Percentiles rank a stretch among this genome's conserved stretches.
These are phyloP conservation scores for Vicugna pacos DNA, from an alignment of 2,113 vertebrate species.

Conservation along the genomic window DNA sequence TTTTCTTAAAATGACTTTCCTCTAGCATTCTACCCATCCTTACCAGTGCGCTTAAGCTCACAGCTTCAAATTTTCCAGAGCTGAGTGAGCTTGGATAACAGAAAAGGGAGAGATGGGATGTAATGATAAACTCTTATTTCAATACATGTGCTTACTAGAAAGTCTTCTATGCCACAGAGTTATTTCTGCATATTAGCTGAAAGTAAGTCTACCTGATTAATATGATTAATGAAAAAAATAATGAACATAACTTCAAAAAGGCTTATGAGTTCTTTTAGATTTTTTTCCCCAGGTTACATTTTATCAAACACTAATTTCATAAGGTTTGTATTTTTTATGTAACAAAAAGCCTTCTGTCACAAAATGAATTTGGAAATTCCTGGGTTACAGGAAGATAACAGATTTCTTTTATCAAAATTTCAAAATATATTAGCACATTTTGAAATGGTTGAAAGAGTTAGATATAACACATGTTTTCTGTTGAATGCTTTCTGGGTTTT, in stretches of 20 bases:
- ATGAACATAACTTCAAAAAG: constrained; percentile 34
- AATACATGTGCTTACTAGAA: not conserved
- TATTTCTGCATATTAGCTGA: not conserved
- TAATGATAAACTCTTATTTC: not conserved
- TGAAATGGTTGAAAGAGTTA: not conserved
- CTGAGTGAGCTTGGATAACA: not conserved
- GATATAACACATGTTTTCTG: not conserved
- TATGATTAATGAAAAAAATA: constrained; percentile 29
- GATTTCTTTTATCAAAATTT: not conserved
- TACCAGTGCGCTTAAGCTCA: not conserved
- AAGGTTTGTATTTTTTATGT: constrained; percentile 25
- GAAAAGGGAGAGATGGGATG: not conserved
- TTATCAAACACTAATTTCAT: constrained; percentile 19
- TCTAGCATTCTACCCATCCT: not conserved
- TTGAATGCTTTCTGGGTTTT: not conserved
- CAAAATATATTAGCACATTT: not conserved
- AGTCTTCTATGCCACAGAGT: not conserved
- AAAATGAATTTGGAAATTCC: constrained; percentile 16
- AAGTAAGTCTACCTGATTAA: constrained; percentile 17
- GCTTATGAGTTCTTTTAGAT: not conserved
- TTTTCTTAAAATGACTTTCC: constrained; percentile 40
- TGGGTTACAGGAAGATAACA: not conserved
- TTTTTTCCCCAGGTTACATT: not conserved
- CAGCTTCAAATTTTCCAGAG: constrained; percentile 7
- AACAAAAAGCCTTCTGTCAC: not conserved